Evolutionary conservation across 2,888 invertebrate genomes (phyloP), one percentile per base, ranked within the genome.

Genomic region (Orchestes rusci): DNA sequence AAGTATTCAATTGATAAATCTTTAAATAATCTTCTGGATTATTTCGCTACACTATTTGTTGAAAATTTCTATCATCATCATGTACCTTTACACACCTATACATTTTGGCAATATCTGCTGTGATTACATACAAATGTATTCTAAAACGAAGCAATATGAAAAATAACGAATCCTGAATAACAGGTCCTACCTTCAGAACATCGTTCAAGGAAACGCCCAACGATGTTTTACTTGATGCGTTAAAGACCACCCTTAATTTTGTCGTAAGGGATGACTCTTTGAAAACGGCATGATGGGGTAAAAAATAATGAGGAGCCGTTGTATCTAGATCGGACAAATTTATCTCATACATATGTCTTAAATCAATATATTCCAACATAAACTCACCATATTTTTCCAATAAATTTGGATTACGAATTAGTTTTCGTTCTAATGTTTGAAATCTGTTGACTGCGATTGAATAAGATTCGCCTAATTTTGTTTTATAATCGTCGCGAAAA

Each of bases 231-330:
- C 29, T 7, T 28, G 37, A 37, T 4, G 23, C 37, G 13, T 37
- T 17, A 23, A 28, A 17, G 43, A 51, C 10, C 43, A 51, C 5
- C 8, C 20, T 20, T 41, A 43, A 10, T 23, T 45, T 16, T 47
- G 15, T 15, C 8, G 32, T 32, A 7, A 8, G 7, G 27, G 7
- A 8, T 8, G 27, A 23, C 8, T 7, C 41, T n/a, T 44, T 48
- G 3, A 51, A 13, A 10, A 53, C 49, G 2, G 40, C 30, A 19
- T 54, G 54, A 18, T 54, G 51, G 7, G 52, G 47, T 5, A 52
- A 8, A 33, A 20, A 37, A 16, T 37, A 37, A 23, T 8, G 8
- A 23, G 5, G 8, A 8, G 16, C 27, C 8, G 5, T 23, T 8
- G 8, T 31, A 7, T 10, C 5, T 10, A 7, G 7, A 7, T 7